phyloP scores from a whole-genome alignment of 2,888 invertebrate genomes.

The Drosophila lutescens region DNA sequence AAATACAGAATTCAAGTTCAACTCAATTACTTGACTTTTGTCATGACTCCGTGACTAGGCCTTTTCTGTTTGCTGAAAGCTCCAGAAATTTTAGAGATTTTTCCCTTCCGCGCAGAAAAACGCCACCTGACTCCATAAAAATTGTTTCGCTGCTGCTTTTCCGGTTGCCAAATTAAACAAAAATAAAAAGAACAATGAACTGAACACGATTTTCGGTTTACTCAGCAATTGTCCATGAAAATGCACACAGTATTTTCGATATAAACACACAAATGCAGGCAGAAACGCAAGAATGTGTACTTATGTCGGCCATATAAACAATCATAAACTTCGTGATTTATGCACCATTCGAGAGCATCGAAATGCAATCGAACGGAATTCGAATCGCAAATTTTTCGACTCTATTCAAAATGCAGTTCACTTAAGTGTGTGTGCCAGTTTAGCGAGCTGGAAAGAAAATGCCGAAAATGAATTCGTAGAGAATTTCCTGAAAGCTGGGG shows the following conservation, averaged over 20 bases:
- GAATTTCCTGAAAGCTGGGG: not conserved
- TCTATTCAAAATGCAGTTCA: conserved; percentile 24
- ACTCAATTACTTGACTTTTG: conserved; percentile 21
- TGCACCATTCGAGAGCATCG: conserved; percentile 21
- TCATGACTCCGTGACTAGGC: not conserved
- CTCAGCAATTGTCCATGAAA: conserved; percentile 39
- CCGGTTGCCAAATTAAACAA: conserved; percentile 39
- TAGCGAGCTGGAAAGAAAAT: conserved; percentile 8
- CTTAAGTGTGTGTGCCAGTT: conserved; percentile 4
- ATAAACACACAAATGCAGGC: conserved; percentile 23
- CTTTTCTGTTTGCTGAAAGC: not conserved
- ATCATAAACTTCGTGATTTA: conserved; percentile 46
- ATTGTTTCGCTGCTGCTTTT: conserved; percentile 26
- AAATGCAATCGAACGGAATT: conserved; percentile 40
- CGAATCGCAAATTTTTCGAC: conserved; percentile 11
- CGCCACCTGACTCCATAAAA: conserved; percentile 25
- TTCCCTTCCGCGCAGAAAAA: conserved; percentile 3
- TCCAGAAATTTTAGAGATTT: not conserved
- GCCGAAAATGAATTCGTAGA: not conserved
- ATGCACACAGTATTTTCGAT: conserved; percentile 26
- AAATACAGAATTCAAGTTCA: conserved; percentile 28
- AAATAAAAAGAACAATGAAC: conserved; percentile 39
- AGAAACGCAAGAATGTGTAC: conserved; percentile 10
- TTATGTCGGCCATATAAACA: conserved; percentile 37
- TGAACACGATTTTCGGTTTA: conserved; percentile 43